Percentiles rank a stretch among this genome's conserved stretches.
phyloP scores from a whole-genome alignment of 1,140 invertebrate genomes.

The Monomorium pharaonis region DNA sequence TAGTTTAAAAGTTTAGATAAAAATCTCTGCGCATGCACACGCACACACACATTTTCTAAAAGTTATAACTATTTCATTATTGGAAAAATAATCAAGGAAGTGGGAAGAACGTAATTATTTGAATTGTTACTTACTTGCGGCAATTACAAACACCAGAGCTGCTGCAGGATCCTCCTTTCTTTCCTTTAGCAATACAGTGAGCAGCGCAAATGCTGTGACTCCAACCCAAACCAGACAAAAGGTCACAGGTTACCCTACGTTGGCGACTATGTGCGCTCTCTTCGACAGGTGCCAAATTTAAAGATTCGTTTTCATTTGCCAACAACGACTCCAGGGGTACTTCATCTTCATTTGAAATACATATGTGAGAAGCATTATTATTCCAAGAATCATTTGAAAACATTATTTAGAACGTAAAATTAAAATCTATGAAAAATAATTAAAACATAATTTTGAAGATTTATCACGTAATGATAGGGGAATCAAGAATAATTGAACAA shows the following conservation, averaged over 20 bases:
- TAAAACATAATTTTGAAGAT: no score
- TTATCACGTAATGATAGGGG: no score
- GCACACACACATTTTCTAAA: not conserved
- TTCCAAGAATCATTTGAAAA: no score
- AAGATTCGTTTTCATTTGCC: no score
- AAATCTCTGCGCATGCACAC: no score
- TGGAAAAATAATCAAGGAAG: not conserved
- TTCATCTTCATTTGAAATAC: not conserved
- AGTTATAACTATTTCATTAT: not conserved
- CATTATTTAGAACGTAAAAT: no score
- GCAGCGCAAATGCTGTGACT: slow-evolving; percentile 75
- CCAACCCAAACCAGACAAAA: slow-evolving; percentile 66
- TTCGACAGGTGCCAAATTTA: no score
- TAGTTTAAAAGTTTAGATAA: not conserved
- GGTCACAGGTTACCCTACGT: slow-evolving; percentile 77
- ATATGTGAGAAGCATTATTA: no score
- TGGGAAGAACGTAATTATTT: not conserved
- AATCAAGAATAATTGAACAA: no score
- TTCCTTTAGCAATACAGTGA: slow-evolving; percentile 74
- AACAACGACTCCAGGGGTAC: no score
- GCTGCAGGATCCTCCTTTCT: slow-evolving; percentile 70
- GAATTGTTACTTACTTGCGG: slow-evolving; percentile 65
- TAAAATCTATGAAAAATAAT: no score
- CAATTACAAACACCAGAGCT: slow-evolving; percentile 62
- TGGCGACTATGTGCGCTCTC: not conserved